Conservation (phyloP, 2,797 vertebrate species). For the Holocentrus rufus region DNA sequence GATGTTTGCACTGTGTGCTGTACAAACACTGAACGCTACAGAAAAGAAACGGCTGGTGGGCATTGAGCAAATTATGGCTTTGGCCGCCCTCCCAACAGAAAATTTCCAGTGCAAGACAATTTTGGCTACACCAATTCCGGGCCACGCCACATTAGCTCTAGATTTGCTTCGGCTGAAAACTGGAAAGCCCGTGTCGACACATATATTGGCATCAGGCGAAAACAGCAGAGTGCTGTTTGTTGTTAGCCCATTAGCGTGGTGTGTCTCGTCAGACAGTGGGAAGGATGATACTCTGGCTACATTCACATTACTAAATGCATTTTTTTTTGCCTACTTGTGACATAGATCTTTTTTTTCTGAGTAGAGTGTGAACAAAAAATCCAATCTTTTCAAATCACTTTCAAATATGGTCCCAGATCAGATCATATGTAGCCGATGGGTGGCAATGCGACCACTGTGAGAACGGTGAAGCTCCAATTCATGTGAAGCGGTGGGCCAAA, state of each 20-base stretch:
- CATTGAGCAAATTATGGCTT: constrained; percentile 17
- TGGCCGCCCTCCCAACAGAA: constrained; percentile 41
- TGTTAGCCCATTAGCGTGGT: constrained; percentile 27
- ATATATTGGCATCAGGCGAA: constrained; percentile 11
- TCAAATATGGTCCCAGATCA: no score
- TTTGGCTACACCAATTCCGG: constrained; percentile 36
- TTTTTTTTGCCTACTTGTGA: no score
- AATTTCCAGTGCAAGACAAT: constrained; percentile 43
- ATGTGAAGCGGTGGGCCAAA: no score
- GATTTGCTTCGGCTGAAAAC: constrained; percentile 46
- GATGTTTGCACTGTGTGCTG: constrained; percentile 40
- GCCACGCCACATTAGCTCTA: constrained; percentile 44
- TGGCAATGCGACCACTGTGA: no score
- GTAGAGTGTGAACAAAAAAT: no score
- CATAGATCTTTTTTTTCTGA: no score
- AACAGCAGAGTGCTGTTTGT: constrained; percentile 10
- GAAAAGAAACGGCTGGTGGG: constrained; percentile 29
- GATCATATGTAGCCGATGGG: no score
- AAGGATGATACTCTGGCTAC: no score
- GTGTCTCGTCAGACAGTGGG: not conserved
- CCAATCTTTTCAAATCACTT: no score
- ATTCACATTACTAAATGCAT: no score
- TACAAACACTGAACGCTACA: constrained; percentile 30
- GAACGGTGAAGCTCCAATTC: no score
- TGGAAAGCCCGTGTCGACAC: constrained; percentile 32